Conservation (phyloP, 2,797 vertebrate genomes). For the Nyctalus aviator region DNA sequence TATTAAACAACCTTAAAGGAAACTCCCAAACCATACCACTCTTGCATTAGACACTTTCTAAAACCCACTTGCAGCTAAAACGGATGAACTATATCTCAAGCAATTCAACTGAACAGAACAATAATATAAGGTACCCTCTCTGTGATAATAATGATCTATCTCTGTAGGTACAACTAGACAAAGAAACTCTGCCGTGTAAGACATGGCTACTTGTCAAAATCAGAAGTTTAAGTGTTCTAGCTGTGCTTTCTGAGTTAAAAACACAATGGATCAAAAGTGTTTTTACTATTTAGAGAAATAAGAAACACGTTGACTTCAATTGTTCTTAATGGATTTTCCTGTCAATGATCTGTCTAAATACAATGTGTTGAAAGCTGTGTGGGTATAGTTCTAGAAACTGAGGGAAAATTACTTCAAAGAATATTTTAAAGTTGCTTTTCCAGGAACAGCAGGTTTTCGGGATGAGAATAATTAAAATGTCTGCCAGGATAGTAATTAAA, state of each 20-base stretch:
- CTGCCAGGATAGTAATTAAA: background rate
- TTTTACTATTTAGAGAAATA: slow-evolving; percentile 59
- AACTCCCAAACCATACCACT: background rate
- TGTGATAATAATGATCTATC: background rate
- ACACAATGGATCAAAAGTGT: slow-evolving; percentile 5
- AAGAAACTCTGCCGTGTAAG: background rate
- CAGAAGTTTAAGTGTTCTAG: background rate
- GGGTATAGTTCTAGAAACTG: slow-evolving; percentile 15
- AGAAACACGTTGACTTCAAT: slow-evolving; percentile 59
- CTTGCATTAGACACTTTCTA: background rate
- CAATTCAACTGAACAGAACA: background rate
- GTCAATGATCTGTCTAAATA: slow-evolving; percentile 68
- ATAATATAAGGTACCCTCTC: background rate
- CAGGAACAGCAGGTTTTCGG: background rate
- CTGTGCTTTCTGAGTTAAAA: slow-evolving; percentile 50
- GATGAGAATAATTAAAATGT: slow-evolving; percentile 44
- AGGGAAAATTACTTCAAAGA: slow-evolving; percentile 10
- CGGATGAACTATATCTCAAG: background rate
- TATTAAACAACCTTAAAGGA: background rate
- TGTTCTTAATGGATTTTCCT: slow-evolving; percentile 70
- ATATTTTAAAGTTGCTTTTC: slow-evolving; percentile 38
- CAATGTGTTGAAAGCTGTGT: slow-evolving; percentile 11
- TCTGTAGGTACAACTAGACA: background rate
- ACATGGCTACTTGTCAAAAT: background rate
- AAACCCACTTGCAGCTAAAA: slow-evolving; percentile 11